Percentiles rank a stretch among this genome's conserved stretches.
Evolutionary conservation across 2,797 vertebrate species (phyloP).

Genomic region (Argyrosomus regius): DNA sequence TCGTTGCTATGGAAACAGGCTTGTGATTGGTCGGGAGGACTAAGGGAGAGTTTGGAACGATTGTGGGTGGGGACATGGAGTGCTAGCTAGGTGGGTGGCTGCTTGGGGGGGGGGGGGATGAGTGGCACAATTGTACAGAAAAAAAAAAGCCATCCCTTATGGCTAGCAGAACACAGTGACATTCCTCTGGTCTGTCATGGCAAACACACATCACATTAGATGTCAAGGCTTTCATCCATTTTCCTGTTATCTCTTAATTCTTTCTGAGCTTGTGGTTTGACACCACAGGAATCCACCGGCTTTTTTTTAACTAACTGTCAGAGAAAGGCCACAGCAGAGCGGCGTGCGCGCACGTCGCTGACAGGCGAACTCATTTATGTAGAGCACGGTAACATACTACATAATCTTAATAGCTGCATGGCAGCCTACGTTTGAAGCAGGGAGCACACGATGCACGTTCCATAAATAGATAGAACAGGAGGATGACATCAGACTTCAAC

Average conservation of each 20-base stretch:
- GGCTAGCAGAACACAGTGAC: constrained; percentile 46
- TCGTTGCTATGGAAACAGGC: constrained; percentile 81
- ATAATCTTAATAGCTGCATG: constrained; percentile 19
- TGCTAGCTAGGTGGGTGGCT: constrained; percentile 37
- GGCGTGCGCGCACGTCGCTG: background rate
- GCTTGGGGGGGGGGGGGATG: constrained; percentile 30
- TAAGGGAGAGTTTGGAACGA: constrained; percentile 66
- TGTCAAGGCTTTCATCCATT: constrained; percentile 36
- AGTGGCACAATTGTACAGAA: constrained; percentile 56
- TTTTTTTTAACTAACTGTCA: constrained; percentile 18
- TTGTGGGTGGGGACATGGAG: constrained; percentile 67
- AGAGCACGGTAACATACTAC: constrained; percentile 24
- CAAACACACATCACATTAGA: constrained; percentile 26
- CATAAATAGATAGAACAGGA: constrained; percentile 64
- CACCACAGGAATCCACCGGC: constrained; percentile 21
- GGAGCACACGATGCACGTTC: constrained; percentile 43
- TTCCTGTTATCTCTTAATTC: constrained; percentile 20
- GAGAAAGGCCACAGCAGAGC: constrained; percentile 24
- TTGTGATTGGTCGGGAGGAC: constrained; percentile 72
- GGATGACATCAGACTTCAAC: constrained; percentile 40
- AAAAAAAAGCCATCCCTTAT: constrained; percentile 37
- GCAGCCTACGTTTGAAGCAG: constrained; percentile 48
- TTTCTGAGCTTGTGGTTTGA: constrained; percentile 20
- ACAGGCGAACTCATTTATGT: constrained; percentile 29
- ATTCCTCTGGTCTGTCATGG: constrained; percentile 49